Conservation (phyloP, 2,888 invertebrate genomes). For the Junonia oenone region DNA sequence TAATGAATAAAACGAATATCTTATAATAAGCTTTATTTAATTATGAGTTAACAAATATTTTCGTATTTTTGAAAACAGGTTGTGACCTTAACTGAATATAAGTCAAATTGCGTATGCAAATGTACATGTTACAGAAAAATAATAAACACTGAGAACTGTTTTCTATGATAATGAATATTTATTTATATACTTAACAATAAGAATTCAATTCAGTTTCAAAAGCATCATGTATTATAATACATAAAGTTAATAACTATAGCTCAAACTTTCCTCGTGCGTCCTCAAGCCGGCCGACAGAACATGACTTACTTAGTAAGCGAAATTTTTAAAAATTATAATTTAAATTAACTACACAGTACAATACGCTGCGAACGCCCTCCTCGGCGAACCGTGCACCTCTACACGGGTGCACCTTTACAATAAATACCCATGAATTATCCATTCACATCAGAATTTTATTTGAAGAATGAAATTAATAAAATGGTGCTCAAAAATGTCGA, state of each 20-base stretch:
- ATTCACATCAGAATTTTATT: slow-evolving; percentile 29
- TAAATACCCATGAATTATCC: slow-evolving; percentile 43
- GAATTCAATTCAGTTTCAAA: slow-evolving; percentile 76
- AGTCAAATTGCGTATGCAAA: slow-evolving; percentile 71
- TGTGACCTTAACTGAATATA: slow-evolving; percentile 79
- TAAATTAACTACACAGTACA: slow-evolving; percentile 42
- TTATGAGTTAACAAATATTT: slow-evolving; percentile 80
- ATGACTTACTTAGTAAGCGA: slow-evolving; percentile 73
- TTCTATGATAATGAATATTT: slow-evolving; percentile 75
- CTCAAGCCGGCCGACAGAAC: slow-evolving; percentile 64
- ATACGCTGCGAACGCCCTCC: slow-evolving; percentile 17
- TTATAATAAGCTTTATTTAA: slow-evolving; percentile 81
- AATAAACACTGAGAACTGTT: slow-evolving; percentile 74
- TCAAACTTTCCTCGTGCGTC: slow-evolving; percentile 61
- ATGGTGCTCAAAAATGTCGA: slow-evolving; percentile 33
- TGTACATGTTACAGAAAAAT: slow-evolving; percentile 67
- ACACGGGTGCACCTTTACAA: slow-evolving; percentile 50
- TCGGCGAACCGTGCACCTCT: slow-evolving; percentile 22
- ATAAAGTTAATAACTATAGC: slow-evolving; percentile 72
- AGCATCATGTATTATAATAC: slow-evolving; percentile 76
- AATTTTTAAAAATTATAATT: slow-evolving; percentile 64
- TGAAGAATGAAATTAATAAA: slow-evolving; percentile 38
- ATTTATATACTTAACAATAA: slow-evolving; percentile 76
- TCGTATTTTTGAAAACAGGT: slow-evolving; percentile 77
- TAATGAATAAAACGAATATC: slow-evolving; percentile 67